Base-by-base conservation (phyloP, 2,113 vertebrate genomes). In the Psephotus haematonotus region DNA sequence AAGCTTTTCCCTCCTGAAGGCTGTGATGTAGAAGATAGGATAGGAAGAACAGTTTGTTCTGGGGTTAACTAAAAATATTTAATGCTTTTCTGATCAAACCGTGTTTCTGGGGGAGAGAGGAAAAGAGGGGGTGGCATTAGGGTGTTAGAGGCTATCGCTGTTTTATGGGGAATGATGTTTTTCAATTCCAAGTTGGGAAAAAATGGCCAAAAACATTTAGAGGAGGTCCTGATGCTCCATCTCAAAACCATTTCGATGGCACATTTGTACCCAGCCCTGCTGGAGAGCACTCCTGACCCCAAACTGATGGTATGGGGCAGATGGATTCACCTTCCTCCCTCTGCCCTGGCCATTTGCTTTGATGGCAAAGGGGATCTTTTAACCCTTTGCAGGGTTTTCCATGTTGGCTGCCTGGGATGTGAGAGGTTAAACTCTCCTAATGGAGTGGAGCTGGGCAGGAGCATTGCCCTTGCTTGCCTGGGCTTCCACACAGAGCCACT, bases 131-230 rank as follows among this genome's bases (percentile, higher is more conserved):
- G 5, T 22, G 14, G 2, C 12, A 2, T 52, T 75, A 72, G 24
- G 0, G 8, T 3, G 13, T 35, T 59, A 24, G 57, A 15, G 57
- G 0, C 31, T 69, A 5, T 8, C 16, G 7, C 20, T 62, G 1
- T 31, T 86, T 76, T 23, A 65, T 7, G 12, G 31, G 31, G 22
- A 71, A 19, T 24, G 5, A 72, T 20, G 5, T 3, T 49, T 94
- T 84, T 69, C n/a, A 11, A 31, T 68, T 64, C 5, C 1, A 57
- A 57, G 4, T 5, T 5, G 9, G 27, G 22, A 13, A 23, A 65
- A 64, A 33, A 17, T 1, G 27, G 7, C 24, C 15, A 24, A 50
- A 68, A 80, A 6, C 28, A 35, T 53, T 33, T 28, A n/a, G 17
- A 75, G 10, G 5, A 82, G 17, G 37, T n/a, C 2, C 7, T 2